Base-by-base conservation (phyloP, 2,888 invertebrate genomes). In the Plebejus argus region DNA sequence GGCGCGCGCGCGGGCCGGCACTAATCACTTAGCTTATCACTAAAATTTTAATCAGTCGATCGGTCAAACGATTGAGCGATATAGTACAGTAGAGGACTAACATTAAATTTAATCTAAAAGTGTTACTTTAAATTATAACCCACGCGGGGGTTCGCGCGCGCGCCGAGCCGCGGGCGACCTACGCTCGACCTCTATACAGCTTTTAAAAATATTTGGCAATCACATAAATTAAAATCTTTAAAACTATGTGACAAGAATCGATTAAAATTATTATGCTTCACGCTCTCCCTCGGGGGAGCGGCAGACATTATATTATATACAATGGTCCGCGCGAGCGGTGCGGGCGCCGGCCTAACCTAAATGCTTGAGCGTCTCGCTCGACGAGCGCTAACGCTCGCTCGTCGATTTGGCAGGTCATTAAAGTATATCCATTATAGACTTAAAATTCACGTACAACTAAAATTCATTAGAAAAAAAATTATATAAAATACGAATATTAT, bases 31-130 rank as follows among this genome's bases (percentile, higher is more conserved):
- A 93, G 93, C 94, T 93, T 93, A 93, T 85, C 91, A 93, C 93
- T 93, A 94, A 93, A 93, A 93, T 94, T 94, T 93, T 94, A 93
- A 93, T 94, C 94, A 94, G 94, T 94, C 94, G 93, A 94, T 94
- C 94, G 94, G 91, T 93, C 94, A 93, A 93, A 91, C 89, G 91
- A 92, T 93, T 93, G 93, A 94, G 93, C 93, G 93, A 94, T 94
- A 92, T 92, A 93, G 91, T 93, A 93, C 92, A 93, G 93, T 93
- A 93, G 92, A 92, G 90, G 93, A 93, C 94, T 93, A 94, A 94
- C 88, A 94, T 94, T 93, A 94, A 93, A 93, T 93, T 94, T 93
- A 94, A 94, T 93, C 93, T 93, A 94, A 92, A 92, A 93, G 89
- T 92, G 92, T 93, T 92, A 93, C 90, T 92, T 92, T 92, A 94